Evolutionary conservation across 2,113 vertebrate genomes (phyloP).

Genomic region (Nycticebus coucang): DNA sequence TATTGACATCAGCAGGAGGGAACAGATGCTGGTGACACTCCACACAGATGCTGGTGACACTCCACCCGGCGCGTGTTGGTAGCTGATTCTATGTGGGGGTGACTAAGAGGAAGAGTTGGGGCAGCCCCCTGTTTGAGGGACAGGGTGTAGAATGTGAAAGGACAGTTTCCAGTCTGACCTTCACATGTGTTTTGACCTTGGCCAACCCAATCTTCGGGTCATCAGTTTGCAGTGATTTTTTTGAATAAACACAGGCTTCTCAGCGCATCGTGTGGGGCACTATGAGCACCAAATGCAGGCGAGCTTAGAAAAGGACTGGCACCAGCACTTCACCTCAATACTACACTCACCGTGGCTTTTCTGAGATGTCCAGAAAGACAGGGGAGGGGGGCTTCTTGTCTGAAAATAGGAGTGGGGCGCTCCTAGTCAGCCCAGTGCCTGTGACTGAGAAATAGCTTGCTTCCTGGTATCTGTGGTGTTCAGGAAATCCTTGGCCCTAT

Average conservation of each 20-base stretch:
- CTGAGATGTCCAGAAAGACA: background rate
- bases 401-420: background rate
- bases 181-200: background rate
- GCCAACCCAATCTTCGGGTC: background rate
- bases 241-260: background rate
- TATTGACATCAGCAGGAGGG: background rate
- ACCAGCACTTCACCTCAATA: background rate
- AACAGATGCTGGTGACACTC: background rate
- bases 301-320: background rate
- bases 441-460: background rate
- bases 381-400: background rate
- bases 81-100: background rate
- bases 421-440: background rate
- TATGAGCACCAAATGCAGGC: background rate
- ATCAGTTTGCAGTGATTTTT: background rate
- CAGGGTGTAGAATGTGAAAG: background rate
- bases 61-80: background rate
- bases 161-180: background rate
- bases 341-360: background rate
- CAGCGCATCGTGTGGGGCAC: accelerated
- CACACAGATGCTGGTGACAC: accelerated
- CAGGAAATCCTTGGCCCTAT: background rate
- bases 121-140: background rate
- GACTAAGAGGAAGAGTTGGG: background rate
- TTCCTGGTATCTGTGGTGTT: accelerated